Conservation (phyloP, 2,113 vertebrate genomes). For the Hippolais icterina region DNA sequence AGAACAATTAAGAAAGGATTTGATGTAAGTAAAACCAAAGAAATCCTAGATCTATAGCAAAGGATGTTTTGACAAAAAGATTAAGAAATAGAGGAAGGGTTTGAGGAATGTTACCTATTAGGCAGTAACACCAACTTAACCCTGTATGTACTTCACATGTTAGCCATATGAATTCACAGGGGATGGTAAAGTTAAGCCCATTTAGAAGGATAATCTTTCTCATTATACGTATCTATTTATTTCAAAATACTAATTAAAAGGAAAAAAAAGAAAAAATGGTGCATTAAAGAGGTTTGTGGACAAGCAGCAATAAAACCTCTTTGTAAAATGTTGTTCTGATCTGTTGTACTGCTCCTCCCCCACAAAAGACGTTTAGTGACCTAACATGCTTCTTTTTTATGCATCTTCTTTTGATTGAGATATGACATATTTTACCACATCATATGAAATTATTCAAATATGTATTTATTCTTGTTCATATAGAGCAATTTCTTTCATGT, state of each 20-base stretch:
- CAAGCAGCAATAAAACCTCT: neutral
- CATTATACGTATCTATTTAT: neutral
- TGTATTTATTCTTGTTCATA: neutral
- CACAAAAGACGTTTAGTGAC: neutral
- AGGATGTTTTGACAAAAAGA: neutral
- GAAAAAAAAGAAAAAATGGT: neutral
- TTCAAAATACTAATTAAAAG: neutral
- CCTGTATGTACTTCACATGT: neutral
- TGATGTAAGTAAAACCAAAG: neutral
- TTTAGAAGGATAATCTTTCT: neutral
- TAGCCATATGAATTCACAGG: neutral
- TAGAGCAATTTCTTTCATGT: neutral
- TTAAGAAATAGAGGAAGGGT: neutral
- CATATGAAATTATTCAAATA: neutral
- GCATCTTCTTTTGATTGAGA: neutral
- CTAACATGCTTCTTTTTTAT: neutral
- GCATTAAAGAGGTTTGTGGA: neutral
- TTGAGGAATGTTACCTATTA: neutral
- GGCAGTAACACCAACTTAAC: neutral
- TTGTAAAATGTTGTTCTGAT: neutral
- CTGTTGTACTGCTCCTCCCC: neutral
- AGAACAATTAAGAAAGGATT: constrained; percentile 11
- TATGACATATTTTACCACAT: neutral
- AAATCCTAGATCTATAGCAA: neutral
- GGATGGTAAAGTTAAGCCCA: neutral